Evolutionary conservation across 2,888 invertebrate genomes (phyloP).

Genomic region (Cantharis nigra): DNA sequence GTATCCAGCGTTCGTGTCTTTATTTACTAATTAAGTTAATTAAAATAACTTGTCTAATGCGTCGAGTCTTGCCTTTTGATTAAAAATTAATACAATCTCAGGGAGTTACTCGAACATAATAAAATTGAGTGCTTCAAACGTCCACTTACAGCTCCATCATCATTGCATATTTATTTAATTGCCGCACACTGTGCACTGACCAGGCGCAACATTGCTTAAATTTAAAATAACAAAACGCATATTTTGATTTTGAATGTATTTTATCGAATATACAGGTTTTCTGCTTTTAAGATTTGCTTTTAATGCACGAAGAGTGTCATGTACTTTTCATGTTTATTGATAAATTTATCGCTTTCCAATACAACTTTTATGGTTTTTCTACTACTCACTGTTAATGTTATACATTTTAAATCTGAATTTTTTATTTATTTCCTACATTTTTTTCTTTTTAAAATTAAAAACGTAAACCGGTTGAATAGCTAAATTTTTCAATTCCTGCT

Average conservation of each 20-base stretch:
- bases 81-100: not conserved
- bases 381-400: not conserved
- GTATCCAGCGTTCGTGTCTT: not conserved
- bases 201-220: not conserved
- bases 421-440: not conserved
- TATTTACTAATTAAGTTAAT: not conserved
- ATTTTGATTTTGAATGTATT: not conserved
- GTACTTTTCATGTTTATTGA: not conserved
- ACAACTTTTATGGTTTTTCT: not conserved
- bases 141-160: not conserved
- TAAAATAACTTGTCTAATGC: not conserved
- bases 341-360: not conserved
- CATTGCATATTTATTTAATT: not conserved
- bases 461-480: not conserved
- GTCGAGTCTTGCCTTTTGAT: not conserved
- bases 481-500: not conserved
- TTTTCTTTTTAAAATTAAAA: not conserved
- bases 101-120: not conserved
- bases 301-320: conserved; percentile 1
- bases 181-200: not conserved
- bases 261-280: not conserved
- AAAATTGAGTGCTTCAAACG: not conserved
- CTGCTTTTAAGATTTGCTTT: not conserved
- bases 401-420: not conserved
- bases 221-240: not conserved